These are phyloP conservation scores for Vicugna pacos DNA, from an alignment of 2,113 vertebrate genomes.

Conservation along the genomic window DNA sequence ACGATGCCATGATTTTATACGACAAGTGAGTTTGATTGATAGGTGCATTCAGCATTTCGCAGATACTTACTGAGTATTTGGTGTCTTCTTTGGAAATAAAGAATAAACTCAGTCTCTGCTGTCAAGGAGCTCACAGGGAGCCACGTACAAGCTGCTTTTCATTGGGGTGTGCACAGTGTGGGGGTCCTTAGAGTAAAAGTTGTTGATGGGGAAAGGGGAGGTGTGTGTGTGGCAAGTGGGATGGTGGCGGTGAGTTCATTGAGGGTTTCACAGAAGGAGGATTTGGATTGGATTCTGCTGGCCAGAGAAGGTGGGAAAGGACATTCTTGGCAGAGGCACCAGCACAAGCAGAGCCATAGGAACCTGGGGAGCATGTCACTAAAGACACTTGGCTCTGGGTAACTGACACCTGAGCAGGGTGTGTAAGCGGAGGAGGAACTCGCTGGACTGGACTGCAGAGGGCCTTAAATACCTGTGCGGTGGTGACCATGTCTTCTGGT, in stretches of 20 bases:
- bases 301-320: background rate
- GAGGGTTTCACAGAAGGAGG: background rate
- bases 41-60: background rate
- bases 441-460: background rate
- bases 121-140: background rate
- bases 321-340: background rate
- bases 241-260: background rate
- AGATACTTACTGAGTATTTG: background rate
- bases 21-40: conserved; percentile 93
- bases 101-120: background rate
- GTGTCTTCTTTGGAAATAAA: background rate
- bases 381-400: background rate
- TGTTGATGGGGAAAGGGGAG: background rate
- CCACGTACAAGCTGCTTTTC: background rate
- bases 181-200: background rate
- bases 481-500: background rate
- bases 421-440: background rate
- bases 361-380: background rate
- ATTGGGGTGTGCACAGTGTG: background rate
- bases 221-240: background rate
- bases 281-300: background rate
- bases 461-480: background rate
- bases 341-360: background rate
- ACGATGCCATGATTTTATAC: conserved; percentile 99
- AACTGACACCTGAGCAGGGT: background rate